Base-by-base conservation (phyloP, 2,888 invertebrate genomes). In the Trichogramma evanescens region DNA sequence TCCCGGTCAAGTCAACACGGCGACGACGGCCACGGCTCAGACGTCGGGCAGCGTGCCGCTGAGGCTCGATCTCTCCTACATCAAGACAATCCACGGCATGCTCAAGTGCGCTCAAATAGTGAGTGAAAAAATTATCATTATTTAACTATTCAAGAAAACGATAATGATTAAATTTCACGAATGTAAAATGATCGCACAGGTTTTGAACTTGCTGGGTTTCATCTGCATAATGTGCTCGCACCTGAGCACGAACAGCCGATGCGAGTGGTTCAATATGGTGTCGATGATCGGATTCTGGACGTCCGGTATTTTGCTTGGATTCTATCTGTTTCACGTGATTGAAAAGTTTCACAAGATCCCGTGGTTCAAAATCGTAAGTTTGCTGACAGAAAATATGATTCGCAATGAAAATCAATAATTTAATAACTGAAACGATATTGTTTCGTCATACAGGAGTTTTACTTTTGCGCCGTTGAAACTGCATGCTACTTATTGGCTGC, bases 271-370 rank as follows among this genome's bases (percentile, higher is more conserved):
- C 80, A 86, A 86, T 73, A 86, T 87, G 71, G 86, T 93, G 56
- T 82, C 93, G 0, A 89, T 92, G 87, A 84, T 85, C 13, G 93
- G 89, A 13, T 89, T 95, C 76, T 92, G 92, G 89, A 87, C 91
- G 72, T 91, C 91, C 5, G 86, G 87, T 45, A 86, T 91, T 65
- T 79, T 94, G 56, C 82, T 94, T 10, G 84, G 85, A 1, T 82
- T 92, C 61, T 95, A 94, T 76, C 75, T 93, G 64, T 91, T 93
- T 79, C 93, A 94, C 75, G 82, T 93, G 40, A 83, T 94, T 64
- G 94, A 94, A 79, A 89, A 89, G 77, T 86, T 89, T 74, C 88
- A 87, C 75, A 87, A 85, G 78, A 87, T 94, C 69, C 93, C 93
- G 3, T 94, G 94, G 93, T 79, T 93, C 62, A 88, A 87, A 78